These are phyloP conservation scores for Phrynosoma blainvillii DNA, from an alignment of 2,113 vertebrate species.

Conservation along the genomic window DNA sequence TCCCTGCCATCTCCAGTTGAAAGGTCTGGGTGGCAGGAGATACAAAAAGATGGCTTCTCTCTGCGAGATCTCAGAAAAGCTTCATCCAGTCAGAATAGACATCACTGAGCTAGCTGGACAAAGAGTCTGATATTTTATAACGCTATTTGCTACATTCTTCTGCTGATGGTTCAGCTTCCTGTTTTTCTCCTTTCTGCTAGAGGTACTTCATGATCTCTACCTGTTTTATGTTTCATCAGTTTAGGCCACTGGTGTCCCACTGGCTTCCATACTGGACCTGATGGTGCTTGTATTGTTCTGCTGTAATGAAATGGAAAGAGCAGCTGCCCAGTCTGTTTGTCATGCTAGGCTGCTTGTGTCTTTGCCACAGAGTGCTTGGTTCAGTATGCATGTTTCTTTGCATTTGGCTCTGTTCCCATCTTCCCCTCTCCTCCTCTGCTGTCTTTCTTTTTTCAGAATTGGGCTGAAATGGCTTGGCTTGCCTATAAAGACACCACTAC, in stretches of 20 bases:
- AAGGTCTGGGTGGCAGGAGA: not conserved
- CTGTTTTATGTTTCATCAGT: not conserved
- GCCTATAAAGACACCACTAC: fast-evolving
- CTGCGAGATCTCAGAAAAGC: not conserved
- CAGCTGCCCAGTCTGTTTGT: not conserved
- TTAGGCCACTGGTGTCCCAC: not conserved
- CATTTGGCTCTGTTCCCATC: slow-evolving; percentile 42
- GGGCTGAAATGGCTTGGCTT: slow-evolving; percentile 52
- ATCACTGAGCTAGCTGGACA: not conserved
- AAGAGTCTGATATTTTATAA: not conserved
- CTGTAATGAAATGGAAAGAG: slow-evolving; percentile 24
- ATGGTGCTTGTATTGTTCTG: slow-evolving; percentile 14
- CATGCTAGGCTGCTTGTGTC: slow-evolving; percentile 11
- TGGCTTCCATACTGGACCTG: not conserved
- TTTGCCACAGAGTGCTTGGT: not conserved
- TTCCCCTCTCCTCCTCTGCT: not conserved
- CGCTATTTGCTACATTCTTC: not conserved
- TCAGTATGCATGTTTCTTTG: slow-evolving; percentile 1
- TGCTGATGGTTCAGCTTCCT: not conserved
- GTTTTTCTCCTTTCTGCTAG: not conserved
- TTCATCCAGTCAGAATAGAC: not conserved
- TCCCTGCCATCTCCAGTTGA: not conserved
- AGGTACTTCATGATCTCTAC: not conserved
- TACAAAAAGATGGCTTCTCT: not conserved
- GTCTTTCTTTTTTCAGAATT: slow-evolving; percentile 46